Conservation (phyloP, 2,888 invertebrate species). For the Cryptocephalus moraei region DNA sequence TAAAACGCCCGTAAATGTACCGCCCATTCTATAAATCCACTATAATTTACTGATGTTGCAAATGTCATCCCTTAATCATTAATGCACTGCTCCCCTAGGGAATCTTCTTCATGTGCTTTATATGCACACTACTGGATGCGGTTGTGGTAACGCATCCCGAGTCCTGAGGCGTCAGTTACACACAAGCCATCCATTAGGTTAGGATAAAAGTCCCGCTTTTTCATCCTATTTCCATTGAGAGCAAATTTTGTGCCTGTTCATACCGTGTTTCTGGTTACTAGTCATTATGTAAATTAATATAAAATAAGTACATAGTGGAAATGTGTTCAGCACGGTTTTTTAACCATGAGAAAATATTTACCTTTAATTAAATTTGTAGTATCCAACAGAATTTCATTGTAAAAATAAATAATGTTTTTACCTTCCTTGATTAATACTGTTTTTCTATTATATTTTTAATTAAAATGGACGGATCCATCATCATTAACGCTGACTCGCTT, state of each 20-base stretch:
- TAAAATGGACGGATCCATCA: no score
- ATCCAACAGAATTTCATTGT: no score
- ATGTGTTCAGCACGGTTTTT: no score
- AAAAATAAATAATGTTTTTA: no score
- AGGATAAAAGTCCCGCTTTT: conserved; percentile 24
- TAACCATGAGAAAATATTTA: no score
- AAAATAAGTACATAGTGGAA: no score
- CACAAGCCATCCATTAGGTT: conserved; percentile 25
- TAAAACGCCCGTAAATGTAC: no score
- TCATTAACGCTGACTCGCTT: no score
- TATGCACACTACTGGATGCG: conserved; percentile 1
- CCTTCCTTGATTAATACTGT: no score
- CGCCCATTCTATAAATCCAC: background rate
- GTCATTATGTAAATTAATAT: background rate
- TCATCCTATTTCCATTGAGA: conserved; percentile 18
- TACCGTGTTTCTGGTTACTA: background rate
- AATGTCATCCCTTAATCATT: background rate
- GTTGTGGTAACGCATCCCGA: conserved; percentile 16
- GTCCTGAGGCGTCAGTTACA: conserved; percentile 28
- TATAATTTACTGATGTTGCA: background rate
- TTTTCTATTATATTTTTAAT: no score
- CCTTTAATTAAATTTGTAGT: no score
- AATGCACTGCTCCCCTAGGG: background rate
- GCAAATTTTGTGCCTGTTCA: background rate
- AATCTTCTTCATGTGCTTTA: background rate